Evolutionary conservation across 2,888 invertebrate species (phyloP).

Genomic region (Drosophila lutescens): DNA sequence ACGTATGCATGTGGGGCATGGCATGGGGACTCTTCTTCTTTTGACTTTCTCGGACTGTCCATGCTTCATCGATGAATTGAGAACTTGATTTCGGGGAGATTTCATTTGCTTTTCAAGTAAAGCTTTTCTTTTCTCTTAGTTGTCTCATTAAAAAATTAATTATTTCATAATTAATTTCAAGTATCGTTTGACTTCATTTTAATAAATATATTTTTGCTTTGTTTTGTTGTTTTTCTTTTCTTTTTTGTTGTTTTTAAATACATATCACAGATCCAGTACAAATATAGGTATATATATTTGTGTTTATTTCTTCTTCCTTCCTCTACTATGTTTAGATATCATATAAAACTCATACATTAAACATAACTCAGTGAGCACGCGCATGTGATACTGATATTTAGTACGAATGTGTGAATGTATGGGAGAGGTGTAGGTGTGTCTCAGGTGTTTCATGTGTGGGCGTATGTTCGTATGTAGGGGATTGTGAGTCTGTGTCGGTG

Average conservation of each 20-base stretch:
- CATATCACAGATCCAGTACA: constrained; percentile 85
- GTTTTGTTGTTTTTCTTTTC: constrained; percentile 47
- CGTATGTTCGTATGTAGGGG: constrained; percentile 24
- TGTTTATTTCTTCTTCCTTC: constrained; percentile 44
- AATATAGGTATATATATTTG: constrained; percentile 73
- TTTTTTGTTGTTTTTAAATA: constrained; percentile 75
- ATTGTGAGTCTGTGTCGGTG: constrained; percentile 22
- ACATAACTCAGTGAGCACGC: constrained; percentile 77
- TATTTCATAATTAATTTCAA: constrained; percentile 74
- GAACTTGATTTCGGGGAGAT: constrained; percentile 45
- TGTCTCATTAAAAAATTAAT: constrained; percentile 70
- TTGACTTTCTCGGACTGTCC: constrained; percentile 17
- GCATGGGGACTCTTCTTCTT: not conserved
- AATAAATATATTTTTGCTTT: constrained; percentile 64
- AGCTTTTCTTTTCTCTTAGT: constrained; percentile 57
- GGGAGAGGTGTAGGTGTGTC: constrained; percentile 2
- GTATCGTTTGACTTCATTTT: constrained; percentile 60
- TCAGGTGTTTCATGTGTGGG: constrained; percentile 1
- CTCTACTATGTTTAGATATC: constrained; percentile 69
- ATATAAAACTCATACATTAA: constrained; percentile 70
- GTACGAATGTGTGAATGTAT: constrained; percentile 50
- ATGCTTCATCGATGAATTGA: constrained; percentile 43
- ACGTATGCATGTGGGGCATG: constrained; percentile 30
- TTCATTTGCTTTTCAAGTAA: constrained; percentile 66
- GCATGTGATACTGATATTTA: constrained; percentile 58